Evolutionary conservation across 2,888 invertebrate genomes (phyloP), one percentile per base, ranked within the genome.

Genomic region (Troides aeacus): DNA sequence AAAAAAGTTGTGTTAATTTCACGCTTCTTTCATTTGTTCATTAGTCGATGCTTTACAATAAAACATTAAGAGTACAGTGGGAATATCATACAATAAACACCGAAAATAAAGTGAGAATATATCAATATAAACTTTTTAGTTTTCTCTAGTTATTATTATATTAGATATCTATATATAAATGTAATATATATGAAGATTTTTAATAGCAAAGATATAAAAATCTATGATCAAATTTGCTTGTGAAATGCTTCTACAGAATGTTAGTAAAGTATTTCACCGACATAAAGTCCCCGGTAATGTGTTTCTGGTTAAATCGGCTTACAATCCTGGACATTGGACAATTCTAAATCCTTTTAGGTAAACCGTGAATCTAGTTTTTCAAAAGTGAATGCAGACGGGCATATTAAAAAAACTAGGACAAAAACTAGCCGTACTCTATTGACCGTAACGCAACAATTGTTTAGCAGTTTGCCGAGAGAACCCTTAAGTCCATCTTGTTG

Each of bases 391-490:
- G 73, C 73, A 69, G 75, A 75, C 71, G 71, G 74, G 69, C 69
- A 53, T 64, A 15, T 39, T 10, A 72, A 78, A 85, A 89, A 89
- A 83, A 77, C 15, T 58, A 53, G 71, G 70, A 84, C 81, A 89
- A 89, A 89, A 89, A 86, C 83, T 68, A 73, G 79, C 83, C 87
- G 79, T 83, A 82, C 74, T 85, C 86, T 90, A 90, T 91, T 92
- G 90, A 90, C 90, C 90, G 82, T 92, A 90, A 91, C 89, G 91
- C 87, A 92, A 91, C 87, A 83, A 92, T 90, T 92, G 91, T 92
- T 91, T 90, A 89, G 86, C 85, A 89, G 88, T 89, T 90, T 88
- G 85, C 84, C 83, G 84, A 82, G 77, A 85, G 85, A 84, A 82
- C 85, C 84, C 88, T 85, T 84, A 79, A 88, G 87, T 87, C 88